Base-by-base conservation (phyloP, 1,140 invertebrate genomes). In the Eubasilissa regina region DNA sequence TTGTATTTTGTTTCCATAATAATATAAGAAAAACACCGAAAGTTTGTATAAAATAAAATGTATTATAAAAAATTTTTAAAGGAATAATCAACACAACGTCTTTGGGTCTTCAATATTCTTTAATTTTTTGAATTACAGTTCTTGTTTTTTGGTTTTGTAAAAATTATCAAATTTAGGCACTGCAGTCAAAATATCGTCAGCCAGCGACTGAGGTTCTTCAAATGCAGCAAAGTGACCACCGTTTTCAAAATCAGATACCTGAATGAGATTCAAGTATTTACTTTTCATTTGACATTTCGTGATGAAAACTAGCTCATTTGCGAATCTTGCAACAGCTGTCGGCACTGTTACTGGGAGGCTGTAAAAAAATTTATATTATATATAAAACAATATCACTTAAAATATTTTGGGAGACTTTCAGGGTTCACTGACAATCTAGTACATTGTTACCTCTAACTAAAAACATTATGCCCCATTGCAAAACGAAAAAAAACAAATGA, bases 191-290 rank as follows among this genome's bases (percentile, higher is more conserved):
- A 82, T 21, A 51, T 95, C 94, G 11, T 91, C 86, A 15, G 93
- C 90, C 0, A 95, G 81, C 3, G 92, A 68, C 82, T 91, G 78
- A 0, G 94, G 95, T 75, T 92, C 87, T 86, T 96, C 94, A 70
- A 96, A 91, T 0, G 94, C 94, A 11, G 93, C 92, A 85, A 96
- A 97, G 85, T 97, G 95, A 10, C 95, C 95, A 6, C 94, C 94
- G 10, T 89, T 86, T 3, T 84, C 47, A 48, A 91, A 83, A 80
- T 92, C 86, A 17, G 86, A 91, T 12, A 89, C 86, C 55, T 92
- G 91, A 19, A 93, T 85, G 6, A 94, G 80, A 83, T 93, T 92
- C 7, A 81, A 81, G 81, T 87, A 94, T 81, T 87, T 91, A 0
- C 85, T 81, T 68, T 85, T 84, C n/a, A 94, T 74, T 3, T 91